These are phyloP conservation scores for Pteria penguin DNA, from an alignment of 2,888 invertebrate genomes.

Conservation along the genomic window DNA sequence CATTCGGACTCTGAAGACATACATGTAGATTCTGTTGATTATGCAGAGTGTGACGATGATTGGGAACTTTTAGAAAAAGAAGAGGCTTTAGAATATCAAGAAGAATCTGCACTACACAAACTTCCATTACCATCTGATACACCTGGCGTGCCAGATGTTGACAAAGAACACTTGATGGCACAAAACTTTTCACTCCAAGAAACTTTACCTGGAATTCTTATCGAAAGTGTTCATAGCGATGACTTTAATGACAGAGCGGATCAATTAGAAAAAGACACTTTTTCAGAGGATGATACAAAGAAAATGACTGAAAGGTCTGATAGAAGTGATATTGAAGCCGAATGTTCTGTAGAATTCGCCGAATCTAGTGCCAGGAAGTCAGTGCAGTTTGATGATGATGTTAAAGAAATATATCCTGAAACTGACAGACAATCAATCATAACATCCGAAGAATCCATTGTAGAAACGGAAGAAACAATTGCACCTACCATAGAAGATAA, in stretches of 20 bases:
- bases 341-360: slow-evolving; percentile 37
- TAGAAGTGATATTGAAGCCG: slow-evolving; percentile 36
- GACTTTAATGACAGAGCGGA: neutral
- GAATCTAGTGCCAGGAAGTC: slow-evolving; percentile 18
- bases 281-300: slow-evolving; percentile 22
- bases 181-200: too few species aligned
- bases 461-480: neutral
- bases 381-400: slow-evolving; percentile 24
- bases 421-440: neutral
- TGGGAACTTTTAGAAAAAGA: slow-evolving; percentile 65
- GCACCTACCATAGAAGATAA: neutral
- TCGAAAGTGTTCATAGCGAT: slow-evolving; percentile 1
- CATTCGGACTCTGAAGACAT: neutral
- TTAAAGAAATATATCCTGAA: slow-evolving; percentile 17
- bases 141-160: slow-evolving; percentile 4
- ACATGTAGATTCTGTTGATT: neutral
- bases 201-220: too few species aligned
- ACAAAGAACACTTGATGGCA: neutral
- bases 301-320: slow-evolving; percentile 34
- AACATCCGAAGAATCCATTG: slow-evolving; percentile 8
- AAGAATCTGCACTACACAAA: slow-evolving; percentile 23
- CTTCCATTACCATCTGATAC: slow-evolving; percentile 32
- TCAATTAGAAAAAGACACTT: slow-evolving; percentile 18
- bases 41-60: slow-evolving; percentile 48
- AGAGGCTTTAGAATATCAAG: slow-evolving; percentile 40